Base-by-base conservation (phyloP, 2,888 invertebrate species). In the Tanaodytes sp. region DNA sequence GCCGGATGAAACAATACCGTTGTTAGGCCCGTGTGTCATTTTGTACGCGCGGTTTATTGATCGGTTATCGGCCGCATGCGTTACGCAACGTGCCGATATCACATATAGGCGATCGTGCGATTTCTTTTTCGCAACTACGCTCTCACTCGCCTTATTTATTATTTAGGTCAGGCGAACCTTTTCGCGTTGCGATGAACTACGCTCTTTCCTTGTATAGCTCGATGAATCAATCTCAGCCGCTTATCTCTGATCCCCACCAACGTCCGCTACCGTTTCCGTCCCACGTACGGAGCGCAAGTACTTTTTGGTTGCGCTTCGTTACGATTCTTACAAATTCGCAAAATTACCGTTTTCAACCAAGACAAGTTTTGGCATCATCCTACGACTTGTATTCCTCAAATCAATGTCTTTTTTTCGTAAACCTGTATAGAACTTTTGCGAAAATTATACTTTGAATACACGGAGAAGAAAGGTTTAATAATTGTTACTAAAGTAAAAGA, bases 181-280 rank as follows among this genome's bases (percentile, higher is more conserved):
- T 68, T 63, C 59, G 42, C 59, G 59, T 36, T 48, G 64, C 55
- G 69, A 51, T 55, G 48, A 62, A 66, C 65, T 65, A 62, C 57
- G 70, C 70, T 65, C 65, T 70, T 58, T 45, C 70, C 70, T 66
- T 71, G 37, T 71, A 71, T 66, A 71, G 65, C 62, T 62, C 65
- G 70, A 66, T 71, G 65, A 70, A 70, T 62, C 65, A 62, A 65
- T 64, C 69, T 63, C 36, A 62, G 49, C 33, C 59, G 48, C 54
- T 58, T 69, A 64, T 69, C 58, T 64, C 54, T 48, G 59, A 46
- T 18, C 65, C 65, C 66, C 59, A 42, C 58, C 42, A 52, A 23
- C 64, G 51, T 45, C 61, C 39, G 43, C 43, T 36, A 57, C 57
- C 65, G 42, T 66, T 66, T 66, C 61, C 61, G 54, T 66, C 59